Conservation (phyloP, 2,888 invertebrate species). For the Folsomia manolachei region DNA sequence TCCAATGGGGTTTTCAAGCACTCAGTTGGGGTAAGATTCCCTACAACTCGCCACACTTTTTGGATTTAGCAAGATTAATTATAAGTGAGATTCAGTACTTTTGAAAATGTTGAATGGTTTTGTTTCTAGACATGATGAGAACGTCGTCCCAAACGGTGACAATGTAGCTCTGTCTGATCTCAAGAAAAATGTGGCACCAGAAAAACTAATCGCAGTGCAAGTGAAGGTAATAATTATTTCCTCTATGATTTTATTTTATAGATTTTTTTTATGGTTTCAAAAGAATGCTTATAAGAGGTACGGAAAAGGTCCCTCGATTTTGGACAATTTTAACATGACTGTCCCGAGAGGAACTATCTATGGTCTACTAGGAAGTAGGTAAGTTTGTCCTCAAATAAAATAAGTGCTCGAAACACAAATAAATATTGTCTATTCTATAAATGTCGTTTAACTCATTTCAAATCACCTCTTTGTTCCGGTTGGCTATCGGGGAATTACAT, state of each 20-base stretch:
- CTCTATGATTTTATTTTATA: too few species aligned
- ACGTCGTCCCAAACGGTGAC: neutral
- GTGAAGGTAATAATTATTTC: too few species aligned
- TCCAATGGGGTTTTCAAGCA: neutral
- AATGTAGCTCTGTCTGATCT: neutral
- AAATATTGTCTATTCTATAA: neutral
- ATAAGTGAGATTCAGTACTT: neutral
- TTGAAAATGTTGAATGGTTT: neutral
- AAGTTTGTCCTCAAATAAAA: neutral
- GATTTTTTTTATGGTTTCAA: too few species aligned
- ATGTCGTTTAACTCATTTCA: neutral
- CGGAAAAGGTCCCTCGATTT: constrained; percentile 79
- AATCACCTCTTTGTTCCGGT: neutral
- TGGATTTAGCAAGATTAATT: neutral
- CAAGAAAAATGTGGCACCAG: neutral
- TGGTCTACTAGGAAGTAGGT: constrained; percentile 56
- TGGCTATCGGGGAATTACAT: neutral
- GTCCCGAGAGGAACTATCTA: constrained; percentile 91
- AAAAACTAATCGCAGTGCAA: neutral
- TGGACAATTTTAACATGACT: constrained; percentile 86
- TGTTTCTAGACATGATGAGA: neutral
- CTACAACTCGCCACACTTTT: too few species aligned
- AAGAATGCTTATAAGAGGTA: constrained; percentile 86
- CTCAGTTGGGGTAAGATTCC: neutral
- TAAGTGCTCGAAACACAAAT: too few species aligned